phyloP scores from a whole-genome alignment of 1,140 invertebrate genomes.

The Muscidifurax raptorellus region DNA sequence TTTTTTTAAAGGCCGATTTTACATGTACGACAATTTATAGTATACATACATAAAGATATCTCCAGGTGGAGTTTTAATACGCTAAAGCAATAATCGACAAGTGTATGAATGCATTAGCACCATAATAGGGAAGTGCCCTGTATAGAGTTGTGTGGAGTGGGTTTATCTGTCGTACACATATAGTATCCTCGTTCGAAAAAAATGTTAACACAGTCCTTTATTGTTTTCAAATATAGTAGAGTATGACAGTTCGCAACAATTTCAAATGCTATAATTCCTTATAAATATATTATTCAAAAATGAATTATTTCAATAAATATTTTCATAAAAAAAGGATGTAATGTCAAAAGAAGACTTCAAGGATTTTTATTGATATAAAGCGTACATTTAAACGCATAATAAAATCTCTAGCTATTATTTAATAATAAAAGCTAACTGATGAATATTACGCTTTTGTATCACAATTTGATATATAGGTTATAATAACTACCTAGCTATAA shows the following conservation, averaged over 20 bases:
- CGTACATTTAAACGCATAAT: background rate
- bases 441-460: constrained; percentile 39
- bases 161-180: background rate
- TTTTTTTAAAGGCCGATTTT: constrained; percentile 1
- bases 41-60: background rate
- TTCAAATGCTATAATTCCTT: background rate
- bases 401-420: constrained; percentile 1
- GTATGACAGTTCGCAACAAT: background rate
- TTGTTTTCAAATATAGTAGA: background rate
- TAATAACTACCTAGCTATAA: constrained; percentile 28
- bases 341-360: background rate
- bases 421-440: constrained; percentile 14
- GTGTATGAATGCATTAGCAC: background rate
- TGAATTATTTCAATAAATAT: background rate
- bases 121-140: background rate
- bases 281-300: background rate
- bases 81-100: background rate
- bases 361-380: background rate
- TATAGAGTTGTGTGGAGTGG: background rate
- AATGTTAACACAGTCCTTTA: background rate
- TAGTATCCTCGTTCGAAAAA: background rate
- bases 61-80: background rate
- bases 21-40: background rate
- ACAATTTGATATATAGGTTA: constrained; percentile 44
- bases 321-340: background rate